phyloP scores from a whole-genome alignment of 35 echinoderm and acorn worm species.

The Heliocidaris tuberculata region DNA sequence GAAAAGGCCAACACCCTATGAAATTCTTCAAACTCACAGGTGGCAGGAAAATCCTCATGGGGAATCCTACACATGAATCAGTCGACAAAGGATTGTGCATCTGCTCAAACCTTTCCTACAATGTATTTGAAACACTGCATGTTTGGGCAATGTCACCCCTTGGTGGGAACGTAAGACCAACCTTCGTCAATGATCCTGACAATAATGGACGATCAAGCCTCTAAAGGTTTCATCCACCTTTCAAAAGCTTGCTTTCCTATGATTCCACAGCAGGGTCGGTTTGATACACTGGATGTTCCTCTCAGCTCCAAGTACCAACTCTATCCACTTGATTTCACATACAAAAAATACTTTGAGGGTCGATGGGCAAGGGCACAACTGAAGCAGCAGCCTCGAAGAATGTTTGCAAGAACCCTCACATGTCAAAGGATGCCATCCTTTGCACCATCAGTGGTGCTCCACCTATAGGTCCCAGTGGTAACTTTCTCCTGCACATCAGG shows the following conservation, averaged over 20 bases:
- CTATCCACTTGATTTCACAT: no score
- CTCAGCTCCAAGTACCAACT: background rate
- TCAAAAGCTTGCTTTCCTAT: background rate
- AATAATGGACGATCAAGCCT: background rate
- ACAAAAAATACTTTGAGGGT: background rate
- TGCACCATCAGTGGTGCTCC: conserved; percentile 43
- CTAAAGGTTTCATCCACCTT: background rate
- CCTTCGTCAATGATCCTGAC: background rate
- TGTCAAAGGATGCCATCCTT: conserved; percentile 49
- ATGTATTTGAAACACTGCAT: background rate
- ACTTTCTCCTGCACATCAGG: conserved; percentile 44
- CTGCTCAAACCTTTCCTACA: background rate
- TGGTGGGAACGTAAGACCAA: background rate
- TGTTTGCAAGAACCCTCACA: background rate
- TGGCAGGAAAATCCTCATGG: background rate
- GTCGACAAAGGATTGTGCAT: no score
- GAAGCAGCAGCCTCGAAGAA: background rate
- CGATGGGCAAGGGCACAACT: background rate
- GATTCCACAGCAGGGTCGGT: background rate
- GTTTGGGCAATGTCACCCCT: background rate
- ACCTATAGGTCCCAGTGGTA: conserved; percentile 63
- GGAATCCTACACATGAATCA: no score
- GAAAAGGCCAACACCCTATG: background rate
- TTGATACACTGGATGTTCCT: background rate
- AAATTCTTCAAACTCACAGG: background rate